Percentiles rank a stretch among this genome's conserved stretches.
These are phyloP conservation scores for Cotesia typhae DNA, from an alignment of 1,140 invertebrate genomes.

Conservation along the genomic window DNA sequence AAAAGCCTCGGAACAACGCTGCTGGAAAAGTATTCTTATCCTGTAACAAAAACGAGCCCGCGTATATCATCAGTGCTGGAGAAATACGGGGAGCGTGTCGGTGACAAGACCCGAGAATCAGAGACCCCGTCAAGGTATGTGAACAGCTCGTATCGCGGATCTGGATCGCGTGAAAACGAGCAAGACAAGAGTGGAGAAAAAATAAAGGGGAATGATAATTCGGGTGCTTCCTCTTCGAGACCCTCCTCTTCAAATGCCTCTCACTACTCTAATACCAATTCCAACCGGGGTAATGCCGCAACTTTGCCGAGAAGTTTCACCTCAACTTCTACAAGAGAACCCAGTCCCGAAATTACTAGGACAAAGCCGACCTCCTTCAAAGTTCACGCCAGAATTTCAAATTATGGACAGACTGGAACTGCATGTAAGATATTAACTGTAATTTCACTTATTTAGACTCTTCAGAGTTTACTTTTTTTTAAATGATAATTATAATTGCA, in stretches of 20 bases:
- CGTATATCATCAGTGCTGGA: slow-evolving; percentile 57
- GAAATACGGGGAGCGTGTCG: slow-evolving; percentile 53
- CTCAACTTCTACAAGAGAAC: slow-evolving; percentile 46
- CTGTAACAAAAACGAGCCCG: slow-evolving; percentile 51
- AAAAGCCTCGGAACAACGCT: slow-evolving; percentile 55
- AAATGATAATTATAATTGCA: too few species aligned
- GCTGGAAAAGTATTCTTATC: slow-evolving; percentile 56
- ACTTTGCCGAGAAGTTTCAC: slow-evolving; percentile 47
- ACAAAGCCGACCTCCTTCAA: slow-evolving; percentile 52
- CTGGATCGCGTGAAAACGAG: slow-evolving; percentile 48
- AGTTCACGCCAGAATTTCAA: slow-evolving; percentile 50
- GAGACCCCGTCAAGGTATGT: slow-evolving; percentile 43
- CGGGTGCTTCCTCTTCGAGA: too few species aligned
- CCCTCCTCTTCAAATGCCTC: too few species aligned
- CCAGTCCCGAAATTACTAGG: slow-evolving; percentile 55
- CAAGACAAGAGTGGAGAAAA: too few species aligned
- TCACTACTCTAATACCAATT: slow-evolving; percentile 37
- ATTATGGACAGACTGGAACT: slow-evolving; percentile 48
- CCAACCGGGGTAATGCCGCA: slow-evolving; percentile 46
- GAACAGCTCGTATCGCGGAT: slow-evolving; percentile 54
- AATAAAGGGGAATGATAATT: too few species aligned
- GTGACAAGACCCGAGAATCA: slow-evolving; percentile 55
- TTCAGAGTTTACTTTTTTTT: too few species aligned
- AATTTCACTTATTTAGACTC: neutral
- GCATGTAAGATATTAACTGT: slow-evolving; percentile 45